These are phyloP conservation scores for Leucoraja erinaceus DNA, from an alignment of 2,113 vertebrate species.

Conservation along the genomic window DNA sequence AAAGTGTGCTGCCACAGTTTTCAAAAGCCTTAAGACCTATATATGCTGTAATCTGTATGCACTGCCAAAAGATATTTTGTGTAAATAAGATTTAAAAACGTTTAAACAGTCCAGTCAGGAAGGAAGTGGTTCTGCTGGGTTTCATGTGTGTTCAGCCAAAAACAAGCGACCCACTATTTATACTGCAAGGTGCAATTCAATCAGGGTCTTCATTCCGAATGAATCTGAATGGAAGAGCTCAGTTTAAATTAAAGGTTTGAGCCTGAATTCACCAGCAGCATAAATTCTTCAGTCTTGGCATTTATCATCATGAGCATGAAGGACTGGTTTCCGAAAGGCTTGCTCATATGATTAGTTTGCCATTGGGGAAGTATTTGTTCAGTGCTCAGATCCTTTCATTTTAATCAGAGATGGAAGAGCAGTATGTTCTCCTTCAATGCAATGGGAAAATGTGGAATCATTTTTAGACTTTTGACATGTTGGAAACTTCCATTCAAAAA, in stretches of 20 bases:
- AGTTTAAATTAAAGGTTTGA: constrained; percentile 13
- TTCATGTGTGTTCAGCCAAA: constrained; percentile 2
- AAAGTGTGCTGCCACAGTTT: neutral
- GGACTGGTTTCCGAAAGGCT: constrained; percentile 1
- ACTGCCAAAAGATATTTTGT: neutral
- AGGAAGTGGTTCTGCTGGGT: neutral
- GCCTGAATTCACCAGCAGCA: neutral
- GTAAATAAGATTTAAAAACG: neutral
- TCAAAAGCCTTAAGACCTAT: neutral
- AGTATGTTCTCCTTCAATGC: neutral
- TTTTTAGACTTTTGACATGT: neutral
- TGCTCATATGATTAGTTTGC: neutral
- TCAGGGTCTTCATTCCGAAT: neutral
- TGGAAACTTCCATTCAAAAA: neutral
- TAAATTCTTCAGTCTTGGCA: neutral
- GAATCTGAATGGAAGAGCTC: constrained; percentile 19
- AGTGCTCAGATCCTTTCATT: neutral
- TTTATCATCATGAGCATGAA: constrained; percentile 18
- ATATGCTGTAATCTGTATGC: neutral
- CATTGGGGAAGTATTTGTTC: constrained; percentile 12
- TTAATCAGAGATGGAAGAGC: neutral
- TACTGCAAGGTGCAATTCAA: constrained; percentile 12
- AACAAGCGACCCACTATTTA: neutral
- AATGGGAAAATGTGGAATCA: neutral
- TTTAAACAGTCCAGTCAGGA: constrained; percentile 16